Base-by-base conservation (phyloP, 2,797 vertebrate genomes). In the Hoplostethus mediterraneus region DNA sequence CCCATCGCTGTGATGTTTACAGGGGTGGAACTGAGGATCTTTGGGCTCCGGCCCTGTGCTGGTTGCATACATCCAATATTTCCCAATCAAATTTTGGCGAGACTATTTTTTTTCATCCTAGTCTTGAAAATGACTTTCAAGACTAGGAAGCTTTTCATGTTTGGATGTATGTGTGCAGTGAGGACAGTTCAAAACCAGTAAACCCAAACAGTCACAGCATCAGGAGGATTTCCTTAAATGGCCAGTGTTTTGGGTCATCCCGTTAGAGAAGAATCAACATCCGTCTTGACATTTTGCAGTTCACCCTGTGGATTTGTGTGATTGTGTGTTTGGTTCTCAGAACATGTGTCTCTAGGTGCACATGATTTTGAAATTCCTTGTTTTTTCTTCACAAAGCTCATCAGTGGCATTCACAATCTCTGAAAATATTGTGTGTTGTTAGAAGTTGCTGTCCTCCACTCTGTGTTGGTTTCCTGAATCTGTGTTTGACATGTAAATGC, bases 341-440 rank as follows among this genome's bases (percentile, higher is more conserved):
- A 5, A 30, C 31, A 14, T 6, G 13, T 5, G 0, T 8, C 21
- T 52, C 7, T 11, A 21, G 49, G 17, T 8, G 17, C 48, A 42
- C 40, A 21, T 62, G 3, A 59, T 64, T 62, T 42, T 4, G 9
- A 31, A 54, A n/a, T 13, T 51, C 45, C 2, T 38, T 2, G 36
- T 16, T 14, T 73, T 68, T 75, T 48, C n/a, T 73, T 71, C 65
- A 13, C 9, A 3, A 70, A 82, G 68, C 65, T 80, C 28, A 0
- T 55, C 42, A 71, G 56, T 53, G 65, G 16, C 21, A 4, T 36
- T 61, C 55, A 44, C 48, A 21, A 30, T 7, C 49, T 66, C 49
- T 65, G 10, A 57, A 0, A 13, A 0, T 51, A 65, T 30, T 59
- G 58, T 63, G 64, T 74, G 16, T 21, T 21, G 21, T 21, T 10